A percentile compares a stretch with the other conserved stretches of the same genome.
phyloP scores from a whole-genome alignment of 1,140 invertebrate species.

The Brachionus sp. region DNA sequence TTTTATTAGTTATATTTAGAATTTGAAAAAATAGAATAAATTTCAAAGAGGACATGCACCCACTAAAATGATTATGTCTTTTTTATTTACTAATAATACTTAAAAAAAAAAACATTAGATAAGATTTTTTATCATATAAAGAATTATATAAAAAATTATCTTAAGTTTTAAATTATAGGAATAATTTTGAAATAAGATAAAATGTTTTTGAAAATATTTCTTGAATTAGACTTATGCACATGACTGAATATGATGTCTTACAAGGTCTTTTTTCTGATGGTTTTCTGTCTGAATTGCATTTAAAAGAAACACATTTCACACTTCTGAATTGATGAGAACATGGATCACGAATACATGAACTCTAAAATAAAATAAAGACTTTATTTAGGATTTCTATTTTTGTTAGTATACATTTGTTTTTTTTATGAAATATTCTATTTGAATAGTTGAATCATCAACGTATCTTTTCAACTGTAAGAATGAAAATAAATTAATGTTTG shows the following conservation, averaged over 20 bases:
- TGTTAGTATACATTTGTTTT: not conserved
- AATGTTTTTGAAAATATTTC: not conserved
- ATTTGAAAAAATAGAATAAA: not conserved
- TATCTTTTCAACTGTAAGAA: not conserved
- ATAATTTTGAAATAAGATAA: not conserved
- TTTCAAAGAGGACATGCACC: not conserved
- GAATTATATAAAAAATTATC: not conserved
- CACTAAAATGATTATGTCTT: conserved; percentile 14
- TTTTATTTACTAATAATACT: not conserved
- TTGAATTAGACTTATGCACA: not conserved
- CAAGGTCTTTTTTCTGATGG: not conserved
- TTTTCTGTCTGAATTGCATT: not conserved
- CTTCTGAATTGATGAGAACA: not conserved
- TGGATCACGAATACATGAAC: not conserved
- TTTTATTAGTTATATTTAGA: not conserved
- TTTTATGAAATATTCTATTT: not conserved
- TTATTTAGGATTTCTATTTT: not conserved
- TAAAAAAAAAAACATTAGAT: not conserved
- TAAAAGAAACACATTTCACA: not conserved
- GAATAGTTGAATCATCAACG: not conserved
- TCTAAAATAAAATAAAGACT: not conserved
- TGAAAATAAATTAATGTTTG: not conserved
- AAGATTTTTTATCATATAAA: not conserved
- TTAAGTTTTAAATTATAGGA: not conserved
- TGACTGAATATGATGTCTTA: not conserved